phyloP scores from a whole-genome alignment of 2,113 vertebrate genomes.

The Elanus axillaris region DNA sequence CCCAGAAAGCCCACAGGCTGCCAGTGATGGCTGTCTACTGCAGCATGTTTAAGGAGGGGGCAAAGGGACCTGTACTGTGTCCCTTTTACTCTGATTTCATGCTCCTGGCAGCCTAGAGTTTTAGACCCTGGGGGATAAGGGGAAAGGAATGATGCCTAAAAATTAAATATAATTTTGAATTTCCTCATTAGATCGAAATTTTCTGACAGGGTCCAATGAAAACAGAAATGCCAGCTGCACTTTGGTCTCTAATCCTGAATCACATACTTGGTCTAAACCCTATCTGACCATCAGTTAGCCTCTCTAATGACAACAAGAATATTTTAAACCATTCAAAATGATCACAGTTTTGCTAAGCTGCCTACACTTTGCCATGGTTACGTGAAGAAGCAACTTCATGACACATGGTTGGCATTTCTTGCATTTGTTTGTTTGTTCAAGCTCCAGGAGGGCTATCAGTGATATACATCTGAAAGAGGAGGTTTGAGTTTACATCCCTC shows the following conservation, averaged over 20 bases:
- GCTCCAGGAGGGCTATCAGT: conserved; percentile 28
- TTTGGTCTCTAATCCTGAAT: background rate
- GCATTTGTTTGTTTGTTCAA: conserved; percentile 59
- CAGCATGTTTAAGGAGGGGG: background rate
- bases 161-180: background rate
- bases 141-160: background rate
- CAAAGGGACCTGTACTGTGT: background rate
- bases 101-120: background rate
- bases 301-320: background rate
- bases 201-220: background rate
- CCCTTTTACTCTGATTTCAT: background rate
- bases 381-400: conserved; percentile 54
- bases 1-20: background rate
- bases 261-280: background rate
- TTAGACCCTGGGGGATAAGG: background rate
- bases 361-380: conserved; percentile 55
- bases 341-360: background rate
- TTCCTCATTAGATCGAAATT: background rate
- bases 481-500: conserved; percentile 44
- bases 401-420: conserved; percentile 71
- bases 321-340: background rate
- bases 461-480: conserved; percentile 62
- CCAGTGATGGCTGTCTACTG: too few species aligned
- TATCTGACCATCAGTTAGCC: background rate
- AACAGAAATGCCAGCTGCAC: background rate